Conservation (phyloP, 2,797 vertebrate genomes). For the Paedocypris micromegethes region DNA sequence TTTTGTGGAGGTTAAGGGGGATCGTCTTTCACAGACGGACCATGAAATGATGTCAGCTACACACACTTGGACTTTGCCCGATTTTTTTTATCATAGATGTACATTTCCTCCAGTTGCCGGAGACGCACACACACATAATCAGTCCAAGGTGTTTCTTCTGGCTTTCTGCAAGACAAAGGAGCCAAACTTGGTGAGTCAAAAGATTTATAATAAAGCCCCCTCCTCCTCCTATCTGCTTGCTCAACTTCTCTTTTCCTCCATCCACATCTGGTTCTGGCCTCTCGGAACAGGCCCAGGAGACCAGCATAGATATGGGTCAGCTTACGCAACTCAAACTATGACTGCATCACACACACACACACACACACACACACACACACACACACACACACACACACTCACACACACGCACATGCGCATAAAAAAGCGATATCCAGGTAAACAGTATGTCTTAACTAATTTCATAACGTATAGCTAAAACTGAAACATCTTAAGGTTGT, state of each 20-base stretch:
- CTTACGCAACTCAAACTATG: constrained; percentile 37
- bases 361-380: constrained; percentile 14
- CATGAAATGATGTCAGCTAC: constrained; percentile 40
- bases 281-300: constrained; percentile 30
- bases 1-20: constrained; percentile 30
- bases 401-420: too few species aligned
- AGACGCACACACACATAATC: constrained; percentile 39
- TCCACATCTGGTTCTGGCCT: constrained; percentile 45
- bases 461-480: background rate
- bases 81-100: constrained; percentile 34
- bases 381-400: too few species aligned
- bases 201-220: constrained; percentile 38
- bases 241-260: constrained; percentile 21
- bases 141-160: constrained; percentile 43
- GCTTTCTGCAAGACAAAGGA: constrained; percentile 19
- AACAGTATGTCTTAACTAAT: too few species aligned
- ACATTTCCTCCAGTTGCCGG: constrained; percentile 43
- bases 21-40: constrained; percentile 35
- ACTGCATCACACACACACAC: constrained; percentile 18
- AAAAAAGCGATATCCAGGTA: too few species aligned
- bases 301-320: constrained; percentile 43
- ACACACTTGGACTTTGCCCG: constrained; percentile 26
- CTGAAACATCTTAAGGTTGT: background rate
- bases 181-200: constrained; percentile 30
- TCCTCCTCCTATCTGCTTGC: constrained; percentile 6